Conservation (phyloP, 2,888 invertebrate genomes). For the Gnatocerus cornutus region DNA sequence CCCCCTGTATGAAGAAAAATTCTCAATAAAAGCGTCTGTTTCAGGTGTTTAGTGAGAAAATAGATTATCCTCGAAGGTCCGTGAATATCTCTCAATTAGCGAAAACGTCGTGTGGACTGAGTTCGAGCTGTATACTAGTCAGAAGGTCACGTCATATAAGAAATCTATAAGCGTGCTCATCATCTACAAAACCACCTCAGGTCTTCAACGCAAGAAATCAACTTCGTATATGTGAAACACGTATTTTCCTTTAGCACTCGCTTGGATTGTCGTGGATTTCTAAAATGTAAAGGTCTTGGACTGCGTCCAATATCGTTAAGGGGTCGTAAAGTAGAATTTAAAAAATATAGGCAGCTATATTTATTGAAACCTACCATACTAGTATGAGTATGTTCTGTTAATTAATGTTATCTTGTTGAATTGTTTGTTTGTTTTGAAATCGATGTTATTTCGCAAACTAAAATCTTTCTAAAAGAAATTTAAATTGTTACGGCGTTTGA, state of each 20-base stretch:
- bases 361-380: slow-evolving; percentile 16
- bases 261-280: slow-evolving; percentile 29
- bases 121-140: slow-evolving; percentile 87
- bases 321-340: slow-evolving; percentile 29
- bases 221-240: slow-evolving; percentile 19
- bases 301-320: slow-evolving; percentile 1
- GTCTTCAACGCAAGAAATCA: slow-evolving; percentile 39
- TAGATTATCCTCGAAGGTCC: slow-evolving; percentile 86
- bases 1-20: not conserved
- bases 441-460: slow-evolving; percentile 31
- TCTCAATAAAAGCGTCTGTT: slow-evolving; percentile 55
- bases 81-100: slow-evolving; percentile 86
- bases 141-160: slow-evolving; percentile 68
- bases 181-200: slow-evolving; percentile 44
- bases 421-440: slow-evolving; percentile 35
- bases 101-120: slow-evolving; percentile 84
- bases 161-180: slow-evolving; percentile 64
- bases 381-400: slow-evolving; percentile 23
- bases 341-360: slow-evolving; percentile 37
- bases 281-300: slow-evolving; percentile 19
- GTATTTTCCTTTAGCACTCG: slow-evolving; percentile 28
- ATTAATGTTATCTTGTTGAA: slow-evolving; percentile 44
- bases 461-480: slow-evolving; percentile 16
- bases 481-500: slow-evolving; percentile 32
- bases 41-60: slow-evolving; percentile 88